These are phyloP conservation scores for Dascyllus trimaculatus DNA, from an alignment of 2,113 vertebrate species.

Conservation along the genomic window DNA sequence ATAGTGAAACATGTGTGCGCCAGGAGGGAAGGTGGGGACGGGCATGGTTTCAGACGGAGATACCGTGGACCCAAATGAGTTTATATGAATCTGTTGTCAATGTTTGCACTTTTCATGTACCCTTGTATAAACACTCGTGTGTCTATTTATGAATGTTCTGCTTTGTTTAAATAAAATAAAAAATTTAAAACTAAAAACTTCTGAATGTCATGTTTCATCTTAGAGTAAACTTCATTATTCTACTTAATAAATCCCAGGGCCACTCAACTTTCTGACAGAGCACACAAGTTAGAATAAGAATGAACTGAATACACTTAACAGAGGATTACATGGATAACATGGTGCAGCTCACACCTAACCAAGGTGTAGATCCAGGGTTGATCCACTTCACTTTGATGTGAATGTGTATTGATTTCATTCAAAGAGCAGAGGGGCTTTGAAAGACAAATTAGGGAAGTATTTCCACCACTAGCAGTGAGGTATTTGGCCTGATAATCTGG, in stretches of 20 bases:
- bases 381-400: slow-evolving; percentile 74
- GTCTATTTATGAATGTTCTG: slow-evolving; percentile 71
- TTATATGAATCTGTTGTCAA: neutral
- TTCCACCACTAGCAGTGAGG: slow-evolving; percentile 28
- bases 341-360: slow-evolving; percentile 63
- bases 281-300: slow-evolving; percentile 58
- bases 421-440: slow-evolving; percentile 60
- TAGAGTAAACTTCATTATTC: neutral
- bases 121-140: slow-evolving; percentile 12
- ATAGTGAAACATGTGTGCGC: slow-evolving; percentile 90
- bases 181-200: neutral
- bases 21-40: slow-evolving; percentile 67
- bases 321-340: slow-evolving; percentile 77
- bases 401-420: slow-evolving; percentile 68
- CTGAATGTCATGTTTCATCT: neutral
- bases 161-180: slow-evolving; percentile 37
- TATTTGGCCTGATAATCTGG: slow-evolving; percentile 72
- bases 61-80: slow-evolving; percentile 76
- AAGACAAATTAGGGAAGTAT: slow-evolving; percentile 68
- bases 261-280: neutral
- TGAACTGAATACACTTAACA: slow-evolving; percentile 61
- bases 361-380: slow-evolving; percentile 68
- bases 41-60: slow-evolving; percentile 73
- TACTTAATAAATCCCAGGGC: neutral
- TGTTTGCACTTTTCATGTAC: slow-evolving; percentile 70